phyloP scores from a whole-genome alignment of 2,113 vertebrate genomes.

The Archocentrus centrarchus region DNA sequence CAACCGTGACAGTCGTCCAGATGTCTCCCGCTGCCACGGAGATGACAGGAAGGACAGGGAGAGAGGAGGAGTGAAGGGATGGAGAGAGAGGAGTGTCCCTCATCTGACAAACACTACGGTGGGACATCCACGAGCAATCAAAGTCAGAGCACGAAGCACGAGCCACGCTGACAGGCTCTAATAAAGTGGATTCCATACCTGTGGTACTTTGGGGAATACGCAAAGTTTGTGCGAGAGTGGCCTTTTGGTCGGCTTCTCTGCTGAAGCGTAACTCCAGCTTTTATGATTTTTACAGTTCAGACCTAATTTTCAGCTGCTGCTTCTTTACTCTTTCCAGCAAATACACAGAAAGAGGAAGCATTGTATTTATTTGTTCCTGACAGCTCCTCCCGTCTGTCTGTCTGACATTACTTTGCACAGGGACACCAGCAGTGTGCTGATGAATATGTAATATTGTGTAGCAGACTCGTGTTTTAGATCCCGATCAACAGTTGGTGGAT shows the following conservation, averaged over 20 bases:
- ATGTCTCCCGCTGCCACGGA: slow-evolving; percentile 81
- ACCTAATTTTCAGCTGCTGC: slow-evolving; percentile 25
- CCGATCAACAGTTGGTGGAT: background rate
- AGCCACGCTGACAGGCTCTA: slow-evolving; percentile 71
- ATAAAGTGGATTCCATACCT: slow-evolving; percentile 67
- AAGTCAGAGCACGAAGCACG: slow-evolving; percentile 62
- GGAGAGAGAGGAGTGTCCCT: slow-evolving; percentile 66
- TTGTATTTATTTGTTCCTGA: background rate
- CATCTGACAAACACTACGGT: slow-evolving; percentile 66
- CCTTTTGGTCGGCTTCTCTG: slow-evolving; percentile 45
- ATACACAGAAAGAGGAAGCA: background rate
- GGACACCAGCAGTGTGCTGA: background rate
- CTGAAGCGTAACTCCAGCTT: slow-evolving; percentile 36
- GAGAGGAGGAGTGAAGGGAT: slow-evolving; percentile 55
- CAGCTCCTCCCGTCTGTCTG: background rate
- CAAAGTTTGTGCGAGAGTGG: slow-evolving; percentile 57
- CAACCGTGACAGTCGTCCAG: slow-evolving; percentile 86
- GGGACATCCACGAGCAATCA: slow-evolving; percentile 65
- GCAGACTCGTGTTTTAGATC: background rate
- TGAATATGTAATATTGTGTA: background rate
- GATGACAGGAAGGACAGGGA: slow-evolving; percentile 73
- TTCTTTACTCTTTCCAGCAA: background rate
- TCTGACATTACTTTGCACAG: background rate
- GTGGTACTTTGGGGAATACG: slow-evolving; percentile 59
- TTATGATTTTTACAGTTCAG: slow-evolving; percentile 10